Percentiles rank a stretch among this genome's conserved stretches.
phyloP scores from a whole-genome alignment of 2,113 vertebrate genomes.

The Menura novaehollandiae region DNA sequence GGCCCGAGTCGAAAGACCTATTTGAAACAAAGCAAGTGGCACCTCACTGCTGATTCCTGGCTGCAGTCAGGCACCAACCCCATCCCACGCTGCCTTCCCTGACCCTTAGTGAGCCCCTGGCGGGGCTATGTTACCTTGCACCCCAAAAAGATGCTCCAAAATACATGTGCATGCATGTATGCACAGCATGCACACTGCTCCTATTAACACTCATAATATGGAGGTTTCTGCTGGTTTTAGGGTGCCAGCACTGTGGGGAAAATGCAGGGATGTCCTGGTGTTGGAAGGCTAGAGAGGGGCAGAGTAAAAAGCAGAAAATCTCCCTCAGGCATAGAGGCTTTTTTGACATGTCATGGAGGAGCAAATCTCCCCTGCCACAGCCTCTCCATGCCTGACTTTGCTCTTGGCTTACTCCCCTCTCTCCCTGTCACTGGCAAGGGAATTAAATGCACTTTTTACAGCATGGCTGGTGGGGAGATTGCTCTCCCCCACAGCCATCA shows the following conservation, averaged over 20 bases:
- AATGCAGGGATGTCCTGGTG: neutral
- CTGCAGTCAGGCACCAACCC: neutral
- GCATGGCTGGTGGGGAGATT: neutral
- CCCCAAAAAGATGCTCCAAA: neutral
- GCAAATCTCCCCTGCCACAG: neutral
- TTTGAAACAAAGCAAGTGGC: neutral
- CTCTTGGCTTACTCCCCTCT: neutral
- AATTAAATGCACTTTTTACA: neutral
- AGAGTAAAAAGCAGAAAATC: neutral
- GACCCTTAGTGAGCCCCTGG: neutral
- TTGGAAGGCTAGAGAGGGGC: neutral
- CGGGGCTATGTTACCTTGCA: neutral
- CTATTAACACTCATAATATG: accelerated
- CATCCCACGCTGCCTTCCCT: neutral
- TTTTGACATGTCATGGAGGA: neutral
- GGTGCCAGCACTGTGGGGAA: neutral
- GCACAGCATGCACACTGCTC: neutral
- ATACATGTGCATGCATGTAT: accelerated
- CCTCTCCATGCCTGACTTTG: neutral
- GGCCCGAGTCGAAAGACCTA: neutral
- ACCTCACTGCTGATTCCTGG: neutral
- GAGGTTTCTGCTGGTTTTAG: neutral
- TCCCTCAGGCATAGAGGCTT: neutral
- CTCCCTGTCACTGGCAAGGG: neutral
- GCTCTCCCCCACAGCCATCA: accelerated